phyloP scores from a whole-genome alignment of 2,888 invertebrate genomes.

The Anthoptus insignis region DNA sequence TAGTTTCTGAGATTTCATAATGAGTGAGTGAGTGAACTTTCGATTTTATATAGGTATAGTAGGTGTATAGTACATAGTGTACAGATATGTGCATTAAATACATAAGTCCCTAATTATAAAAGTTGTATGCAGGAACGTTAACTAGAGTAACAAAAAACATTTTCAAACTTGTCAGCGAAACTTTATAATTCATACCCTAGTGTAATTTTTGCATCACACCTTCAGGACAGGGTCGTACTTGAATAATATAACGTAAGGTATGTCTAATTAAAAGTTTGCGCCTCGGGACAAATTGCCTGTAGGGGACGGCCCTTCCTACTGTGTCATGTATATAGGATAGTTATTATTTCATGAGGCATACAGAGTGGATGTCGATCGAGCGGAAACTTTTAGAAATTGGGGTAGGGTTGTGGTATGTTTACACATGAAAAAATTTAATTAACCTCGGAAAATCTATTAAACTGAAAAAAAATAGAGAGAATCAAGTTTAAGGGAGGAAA shows the following conservation, averaged over 20 bases:
- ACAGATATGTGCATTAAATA: too few species aligned
- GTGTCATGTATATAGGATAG: conserved; percentile 15
- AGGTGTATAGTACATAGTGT: too few species aligned
- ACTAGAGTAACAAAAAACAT: conserved; percentile 5
- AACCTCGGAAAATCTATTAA: not conserved
- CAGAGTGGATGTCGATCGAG: conserved; percentile 13
- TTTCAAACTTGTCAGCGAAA: not conserved
- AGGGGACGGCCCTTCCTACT: conserved; percentile 20
- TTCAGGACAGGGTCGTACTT: conserved; percentile 28
- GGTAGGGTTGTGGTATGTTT: not conserved
- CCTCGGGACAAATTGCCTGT: conserved; percentile 23
- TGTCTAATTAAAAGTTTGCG: conserved; percentile 42
- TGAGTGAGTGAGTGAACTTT: too few species aligned
- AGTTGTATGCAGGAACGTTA: not conserved
- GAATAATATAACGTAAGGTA: conserved; percentile 39
- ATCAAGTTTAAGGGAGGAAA: too few species aligned
- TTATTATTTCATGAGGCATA: conserved; percentile 30
- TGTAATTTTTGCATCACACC: conserved; percentile 29
- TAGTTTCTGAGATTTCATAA: too few species aligned
- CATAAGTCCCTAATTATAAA: not conserved
- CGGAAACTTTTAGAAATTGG: conserved; percentile 1
- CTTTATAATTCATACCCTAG: not conserved
- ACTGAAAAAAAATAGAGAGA: too few species aligned
- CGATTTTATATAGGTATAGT: too few species aligned
- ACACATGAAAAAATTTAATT: not conserved